These are phyloP conservation scores for Heliconius charithonia DNA, from an alignment of 2,888 invertebrate genomes.

Conservation along the genomic window DNA sequence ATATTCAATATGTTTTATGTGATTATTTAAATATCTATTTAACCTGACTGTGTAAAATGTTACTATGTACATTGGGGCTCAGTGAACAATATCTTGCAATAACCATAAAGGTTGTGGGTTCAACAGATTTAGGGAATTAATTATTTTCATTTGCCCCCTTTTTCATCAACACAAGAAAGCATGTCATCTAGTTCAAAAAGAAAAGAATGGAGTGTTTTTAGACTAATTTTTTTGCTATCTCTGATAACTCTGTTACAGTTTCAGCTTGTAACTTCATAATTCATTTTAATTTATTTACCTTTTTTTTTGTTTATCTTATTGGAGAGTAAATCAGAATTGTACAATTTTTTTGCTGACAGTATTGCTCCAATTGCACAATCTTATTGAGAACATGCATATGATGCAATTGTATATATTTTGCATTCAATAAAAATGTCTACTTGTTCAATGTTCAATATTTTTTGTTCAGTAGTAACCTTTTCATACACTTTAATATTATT, in stretches of 20 bases:
- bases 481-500: neutral
- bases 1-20: neutral
- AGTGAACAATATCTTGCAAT: too few species aligned
- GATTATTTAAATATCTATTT: neutral
- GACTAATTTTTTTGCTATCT: neutral
- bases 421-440: slow-evolving; percentile 1
- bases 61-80: too few species aligned
- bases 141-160: too few species aligned
- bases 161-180: too few species aligned
- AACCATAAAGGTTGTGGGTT: too few species aligned
- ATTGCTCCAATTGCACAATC: slow-evolving; percentile 27
- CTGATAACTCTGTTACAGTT: neutral
- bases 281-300: neutral
- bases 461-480: neutral
- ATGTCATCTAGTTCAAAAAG: neutral
- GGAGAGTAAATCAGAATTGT: slow-evolving; percentile 6
- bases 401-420: slow-evolving; percentile 13
- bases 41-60: too few species aligned
- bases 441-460: slow-evolving; percentile 1
- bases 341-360: slow-evolving; percentile 11
- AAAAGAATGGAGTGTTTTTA: neutral
- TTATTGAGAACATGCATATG: slow-evolving; percentile 18
- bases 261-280: neutral
- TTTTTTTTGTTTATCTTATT: neutral
- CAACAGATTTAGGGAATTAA: too few species aligned